Evolutionary conservation across 2,797 vertebrate genomes (phyloP).

Genomic region (Phylloscopus collybita): DNA sequence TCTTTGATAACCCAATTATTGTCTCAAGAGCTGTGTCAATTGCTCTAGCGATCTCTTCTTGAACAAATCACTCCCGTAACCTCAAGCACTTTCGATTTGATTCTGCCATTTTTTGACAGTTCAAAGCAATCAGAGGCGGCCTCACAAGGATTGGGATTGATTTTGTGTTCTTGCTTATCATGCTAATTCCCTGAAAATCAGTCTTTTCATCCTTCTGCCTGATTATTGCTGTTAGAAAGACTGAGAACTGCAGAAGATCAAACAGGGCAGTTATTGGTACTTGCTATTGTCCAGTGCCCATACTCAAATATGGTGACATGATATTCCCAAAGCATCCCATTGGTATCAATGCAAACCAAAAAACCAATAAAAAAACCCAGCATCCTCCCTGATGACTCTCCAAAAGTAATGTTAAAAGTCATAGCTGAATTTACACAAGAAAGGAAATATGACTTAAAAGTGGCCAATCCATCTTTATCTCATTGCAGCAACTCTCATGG

Average conservation of each 20-base stretch:
- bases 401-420: slow-evolving; percentile 53
- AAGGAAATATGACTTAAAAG: slow-evolving; percentile 54
- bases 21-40: slow-evolving; percentile 99
- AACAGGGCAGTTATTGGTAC: slow-evolving; percentile 83
- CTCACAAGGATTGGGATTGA: slow-evolving; percentile 99
- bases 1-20: slow-evolving; percentile 99
- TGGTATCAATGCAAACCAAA: slow-evolving; percentile 55
- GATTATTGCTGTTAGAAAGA: slow-evolving; percentile 99
- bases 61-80: slow-evolving; percentile 99
- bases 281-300: slow-evolving; percentile 79
- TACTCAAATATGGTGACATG: slow-evolving; percentile 69
- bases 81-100: slow-evolving; percentile 99
- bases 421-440: slow-evolving; percentile 45
- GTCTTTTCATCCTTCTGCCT: slow-evolving; percentile 99
- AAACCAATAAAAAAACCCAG: background rate
- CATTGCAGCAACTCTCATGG: background rate
- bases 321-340: slow-evolving; percentile 66
- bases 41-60: slow-evolving; percentile 99
- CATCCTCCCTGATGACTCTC: background rate
- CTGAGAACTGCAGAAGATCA: slow-evolving; percentile 91
- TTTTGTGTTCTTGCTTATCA: slow-evolving; percentile 99
- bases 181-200: slow-evolving; percentile 99
- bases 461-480: slow-evolving; percentile 55
- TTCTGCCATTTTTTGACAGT: slow-evolving; percentile 99
- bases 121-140: slow-evolving; percentile 99